Evolutionary conservation across 2,113 vertebrate genomes (phyloP), one percentile per base, ranked within the genome.

Genomic region (Labrus mixtus): DNA sequence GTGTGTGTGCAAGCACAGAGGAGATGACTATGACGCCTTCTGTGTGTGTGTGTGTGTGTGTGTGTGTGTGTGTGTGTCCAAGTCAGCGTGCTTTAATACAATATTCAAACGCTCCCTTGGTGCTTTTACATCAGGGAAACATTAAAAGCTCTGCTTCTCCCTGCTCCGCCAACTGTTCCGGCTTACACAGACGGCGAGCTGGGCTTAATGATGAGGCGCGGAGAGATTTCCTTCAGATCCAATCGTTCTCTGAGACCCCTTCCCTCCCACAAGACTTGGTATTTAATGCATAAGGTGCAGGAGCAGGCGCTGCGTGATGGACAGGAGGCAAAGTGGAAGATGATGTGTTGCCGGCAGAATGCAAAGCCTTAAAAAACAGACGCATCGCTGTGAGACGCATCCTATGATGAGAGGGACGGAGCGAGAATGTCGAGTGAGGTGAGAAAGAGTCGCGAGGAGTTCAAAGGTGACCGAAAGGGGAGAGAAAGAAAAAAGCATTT

Each of bases 271-370:
- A 3, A 73, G 56, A 74, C 68, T 68, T 83, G 80, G 86, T 89
- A 85, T 91, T 89, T 88, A 91, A 91, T 89, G 89, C 89, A 89
- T 84, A 88, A 88, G 74, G 78, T 82, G 76, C 64, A 16, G 61
- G 39, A 1, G 79, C 74, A 46, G 68, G 82, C 69, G 22, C 60
- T 20, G 48, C 17, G 8, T 90, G 91, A 91, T 76, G 58, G 89
- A 92, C 72, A 16, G 81, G 20, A 36, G 37, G 66, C 65, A 79
- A 67, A 53, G 74, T 6, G 15, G 55, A 62, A 89, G 76, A n/a
- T 90, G 89, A 91, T 77, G 68, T 73, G 53, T 23, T 12, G 10
- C 78, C 73, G 45, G 71, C 78, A 48, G 78, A 84, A 90, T 69
- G 82, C 84, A 62, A 73, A 71, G 82, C 68, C 63, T 53, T 90